Evolutionary conservation across 2,797 vertebrate species (phyloP).

Genomic region (Xenops minutus): DNA sequence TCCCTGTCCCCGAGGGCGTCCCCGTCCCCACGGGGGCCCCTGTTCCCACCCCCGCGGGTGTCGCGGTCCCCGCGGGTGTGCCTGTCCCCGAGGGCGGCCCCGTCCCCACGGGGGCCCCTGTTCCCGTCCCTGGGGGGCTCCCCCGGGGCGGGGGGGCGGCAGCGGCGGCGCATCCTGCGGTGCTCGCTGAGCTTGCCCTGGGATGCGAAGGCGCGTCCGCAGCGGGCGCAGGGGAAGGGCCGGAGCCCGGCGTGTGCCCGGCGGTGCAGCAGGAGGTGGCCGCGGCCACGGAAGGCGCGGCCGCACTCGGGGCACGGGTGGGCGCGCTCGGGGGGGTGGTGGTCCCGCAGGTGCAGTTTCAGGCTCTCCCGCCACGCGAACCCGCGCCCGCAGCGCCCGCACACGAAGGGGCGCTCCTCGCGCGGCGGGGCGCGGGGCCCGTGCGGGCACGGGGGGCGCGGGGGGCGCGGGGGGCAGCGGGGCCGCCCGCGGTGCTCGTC

Average conservation of each 20-base stretch:
- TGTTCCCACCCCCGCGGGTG: no score
- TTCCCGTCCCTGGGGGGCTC: no score
- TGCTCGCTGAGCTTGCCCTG: slow-evolving; percentile 18
- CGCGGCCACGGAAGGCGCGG: slow-evolving; percentile 2
- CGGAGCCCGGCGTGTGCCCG: background rate
- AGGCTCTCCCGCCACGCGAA: background rate
- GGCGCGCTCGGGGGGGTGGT: background rate
- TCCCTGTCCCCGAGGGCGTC: no score
- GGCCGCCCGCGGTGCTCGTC: background rate
- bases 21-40: no score
- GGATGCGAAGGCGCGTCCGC: slow-evolving; percentile 23
- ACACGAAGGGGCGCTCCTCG: background rate
- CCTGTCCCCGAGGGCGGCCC: no score
- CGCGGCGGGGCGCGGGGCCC: no score
- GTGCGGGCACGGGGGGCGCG: no score
- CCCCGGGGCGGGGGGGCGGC: background rate
- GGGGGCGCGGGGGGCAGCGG: background rate
- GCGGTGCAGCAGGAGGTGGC: background rate
- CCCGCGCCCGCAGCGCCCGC: background rate
- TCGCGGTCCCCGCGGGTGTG: no score
- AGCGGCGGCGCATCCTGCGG: background rate
- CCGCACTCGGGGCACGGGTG: background rate
- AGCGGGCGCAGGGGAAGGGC: background rate
- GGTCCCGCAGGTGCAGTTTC: no score
- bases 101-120: background rate